These are phyloP conservation scores for Bergia puertoricense DNA, from an alignment of 92 coral and sea anemone species.

Conservation along the genomic window DNA sequence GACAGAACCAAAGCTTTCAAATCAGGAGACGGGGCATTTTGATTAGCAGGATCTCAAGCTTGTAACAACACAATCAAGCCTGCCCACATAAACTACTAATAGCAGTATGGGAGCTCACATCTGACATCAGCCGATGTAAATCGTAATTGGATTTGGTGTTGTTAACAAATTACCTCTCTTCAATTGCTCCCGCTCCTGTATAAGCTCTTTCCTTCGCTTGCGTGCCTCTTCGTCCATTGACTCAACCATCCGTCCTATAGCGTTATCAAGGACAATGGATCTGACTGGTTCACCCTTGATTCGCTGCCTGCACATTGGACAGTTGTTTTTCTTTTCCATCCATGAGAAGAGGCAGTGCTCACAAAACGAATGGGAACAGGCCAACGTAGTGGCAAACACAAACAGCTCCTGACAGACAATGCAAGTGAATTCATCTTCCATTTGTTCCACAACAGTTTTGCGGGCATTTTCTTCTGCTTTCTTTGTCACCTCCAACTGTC, in stretches of 20 bases:
- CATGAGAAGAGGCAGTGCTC: conserved; percentile 88
- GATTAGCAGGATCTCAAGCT: conserved; percentile 24
- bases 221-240: conserved; percentile 92
- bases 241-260: conserved; percentile 93
- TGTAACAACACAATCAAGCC: conserved; percentile 45
- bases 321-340: conserved; percentile 85
- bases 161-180: conserved; percentile 83
- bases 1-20: conserved; percentile 35
- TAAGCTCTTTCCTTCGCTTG: conserved; percentile 69
- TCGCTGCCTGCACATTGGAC: conserved; percentile 92
- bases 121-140: conserved; percentile 49
- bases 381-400: conserved; percentile 82
- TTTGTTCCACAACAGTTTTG: conserved; percentile 87
- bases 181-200: conserved; percentile 88
- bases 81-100: conserved; percentile 43
- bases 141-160: conserved; percentile 39
- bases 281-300: conserved; percentile 79
- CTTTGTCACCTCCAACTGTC: conserved; percentile 88
- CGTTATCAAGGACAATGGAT: conserved; percentile 96
- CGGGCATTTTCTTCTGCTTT: conserved; percentile 87
- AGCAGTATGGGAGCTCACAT: conserved; percentile 44
- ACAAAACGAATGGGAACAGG: conserved; percentile 97
- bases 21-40: conserved; percentile 43
- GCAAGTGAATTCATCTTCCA: conserved; percentile 99
- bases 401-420: conserved; percentile 94